Evolutionary conservation across 1,140 invertebrate species (phyloP), one percentile per base, ranked within the genome.

Genomic region (Drosophila kepulauana): DNA sequence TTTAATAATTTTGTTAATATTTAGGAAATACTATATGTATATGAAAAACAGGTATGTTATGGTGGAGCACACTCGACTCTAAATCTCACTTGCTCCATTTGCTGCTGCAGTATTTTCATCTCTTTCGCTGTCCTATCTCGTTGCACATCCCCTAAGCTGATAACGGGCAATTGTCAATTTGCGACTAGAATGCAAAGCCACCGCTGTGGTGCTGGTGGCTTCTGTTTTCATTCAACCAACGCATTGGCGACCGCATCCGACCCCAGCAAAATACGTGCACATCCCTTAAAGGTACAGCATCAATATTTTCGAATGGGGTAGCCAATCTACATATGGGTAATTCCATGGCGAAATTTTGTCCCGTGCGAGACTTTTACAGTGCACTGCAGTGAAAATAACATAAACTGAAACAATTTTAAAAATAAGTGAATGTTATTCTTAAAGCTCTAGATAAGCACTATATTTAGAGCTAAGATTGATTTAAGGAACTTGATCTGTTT

Each of bases 131-230:
- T 13, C 8, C 10, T 38, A 11, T 59, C 8, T 11, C 7, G 11
- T 5, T 33, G 41, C 20, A 11, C 8, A 30, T 58, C 15, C 51
- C 45, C 13, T 13, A 6, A 7, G 46, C 41, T 38, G 76, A 20
- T 56, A 59, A 69, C 51, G 54, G 61, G 51, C 25, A 16, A 62
- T 58, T 61, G 77, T 30, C 5, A 13, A 43, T 43, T 43, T 43
- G 11, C 75, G 63, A 63, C 69, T 70, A 62, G 41, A n/a, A 10
- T 58, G 56, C 61, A 51, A 65, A 85, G 81, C 81, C 77, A 85
- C 78, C 77, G 45, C 61, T 86, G 82, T 51, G 82, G 70, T 86
- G 46, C 46, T 73, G 52, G 79, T 66, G 82, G 78, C 79, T 85
- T 85, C 68, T 66, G 68, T 67, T 78, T 71, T 72, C 56, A 86